Conservation (phyloP, 2,888 invertebrate genomes). For the Caenorhabditis drosophilae region DNA sequence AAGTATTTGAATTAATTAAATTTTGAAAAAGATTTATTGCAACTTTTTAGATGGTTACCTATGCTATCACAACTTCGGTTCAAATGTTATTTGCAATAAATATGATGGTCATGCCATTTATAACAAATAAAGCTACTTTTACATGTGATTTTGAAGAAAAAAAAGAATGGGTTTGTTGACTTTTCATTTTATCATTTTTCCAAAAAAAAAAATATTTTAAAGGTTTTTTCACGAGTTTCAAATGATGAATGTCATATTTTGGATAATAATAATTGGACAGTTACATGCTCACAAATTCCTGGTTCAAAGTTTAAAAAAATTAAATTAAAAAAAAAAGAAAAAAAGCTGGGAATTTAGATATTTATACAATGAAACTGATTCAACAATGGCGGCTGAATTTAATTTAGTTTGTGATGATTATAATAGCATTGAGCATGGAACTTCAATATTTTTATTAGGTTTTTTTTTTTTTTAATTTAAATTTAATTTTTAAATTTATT, state of each 20-base stretch:
- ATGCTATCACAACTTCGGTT: slow-evolving; percentile 45
- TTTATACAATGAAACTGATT: slow-evolving; percentile 19
- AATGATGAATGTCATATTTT: slow-evolving; percentile 34
- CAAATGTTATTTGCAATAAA: slow-evolving; percentile 44
- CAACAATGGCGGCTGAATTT: slow-evolving; percentile 47
- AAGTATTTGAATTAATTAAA: slow-evolving; percentile 55
- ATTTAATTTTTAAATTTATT: not conserved
- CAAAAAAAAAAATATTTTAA: slow-evolving; percentile 1
- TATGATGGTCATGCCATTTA: slow-evolving; percentile 63
- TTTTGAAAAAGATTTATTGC: not conserved
- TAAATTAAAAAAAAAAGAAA: not conserved
- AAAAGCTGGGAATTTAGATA: slow-evolving; percentile 4
- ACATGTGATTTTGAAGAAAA: slow-evolving; percentile 32
- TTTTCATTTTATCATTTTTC: not conserved
- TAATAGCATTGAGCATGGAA: slow-evolving; percentile 51
- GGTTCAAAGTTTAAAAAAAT: slow-evolving; percentile 32
- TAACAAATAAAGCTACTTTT: slow-evolving; percentile 51
- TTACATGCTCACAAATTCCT: slow-evolving; percentile 30
- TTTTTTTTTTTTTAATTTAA: slow-evolving; percentile 5
- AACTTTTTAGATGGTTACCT: slow-evolving; percentile 47
- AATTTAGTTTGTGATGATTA: slow-evolving; percentile 60
- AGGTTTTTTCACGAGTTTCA: slow-evolving; percentile 22
- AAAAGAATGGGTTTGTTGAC: slow-evolving; percentile 3
- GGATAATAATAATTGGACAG: slow-evolving; percentile 33
- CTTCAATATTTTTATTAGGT: slow-evolving; percentile 63